Base-by-base conservation (phyloP, 2,888 invertebrate genomes). In the Megastigmus dorsalis region DNA sequence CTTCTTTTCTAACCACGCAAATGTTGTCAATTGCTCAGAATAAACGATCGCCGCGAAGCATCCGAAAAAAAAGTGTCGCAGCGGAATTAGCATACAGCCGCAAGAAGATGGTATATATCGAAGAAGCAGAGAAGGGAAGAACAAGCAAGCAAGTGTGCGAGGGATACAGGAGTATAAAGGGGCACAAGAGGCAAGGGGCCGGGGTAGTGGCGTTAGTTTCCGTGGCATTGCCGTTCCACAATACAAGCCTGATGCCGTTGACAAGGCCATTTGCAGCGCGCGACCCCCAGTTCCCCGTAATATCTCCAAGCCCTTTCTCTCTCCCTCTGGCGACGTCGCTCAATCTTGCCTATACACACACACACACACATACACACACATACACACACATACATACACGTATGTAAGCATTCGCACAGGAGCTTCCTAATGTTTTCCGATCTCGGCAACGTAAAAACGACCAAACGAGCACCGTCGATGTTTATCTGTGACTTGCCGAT, bases 221-320 rank as follows among this genome's bases (percentile, higher is more conserved):
- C 87, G 86, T 82, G 80, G 84, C 85, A 87, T 87, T 86, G 86
- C 87, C 83, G 84, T 80, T 79, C 79, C 82, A 87, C 87, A 87
- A 87, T 87, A 85, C 84, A 84, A 79, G 80, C 77, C 79, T 83
- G 85, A 87, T 86, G 85, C 81, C 82, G 82, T 80, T 81, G 83
- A 83, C 83, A 83, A 82, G 81, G 81, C 82, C 66, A 83, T 84
- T 84, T 82, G 81, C 83, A 82, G 81, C 80, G 80, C 82, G 77
- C 80, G 77, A 45, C 33, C 45, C 62, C 45, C 30, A 13, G 18
- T 36, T 15, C 30, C 45, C 75, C 78, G 78, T 75, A 77, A 79
- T 78, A 78, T 77, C 77, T 76, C 75, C 28, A 38, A 68, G 54
- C 36, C 55, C 30, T 28, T 41, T 30, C 48, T 15, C 52, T 68